Base-by-base conservation (phyloP, 2,797 vertebrate genomes). In the Enteromius afrohamiltoni region DNA sequence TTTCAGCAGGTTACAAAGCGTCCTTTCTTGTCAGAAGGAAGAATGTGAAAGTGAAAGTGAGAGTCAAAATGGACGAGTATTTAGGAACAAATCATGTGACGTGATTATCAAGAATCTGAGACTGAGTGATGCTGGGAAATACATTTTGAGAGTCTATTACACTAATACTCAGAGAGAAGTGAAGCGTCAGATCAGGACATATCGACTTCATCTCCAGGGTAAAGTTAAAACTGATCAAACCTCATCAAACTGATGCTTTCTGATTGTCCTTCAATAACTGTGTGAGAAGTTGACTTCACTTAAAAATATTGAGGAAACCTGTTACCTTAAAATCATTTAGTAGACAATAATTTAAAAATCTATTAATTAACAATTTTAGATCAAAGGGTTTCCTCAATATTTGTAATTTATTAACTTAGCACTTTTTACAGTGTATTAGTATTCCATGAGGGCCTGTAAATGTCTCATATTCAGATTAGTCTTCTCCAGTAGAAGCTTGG, bases 41-140 rank as follows among this genome's bases (percentile, higher is more conserved):
- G 19, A 34, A n/a, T 53, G 71, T 73, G 2, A 23, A 13, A 51
- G 45, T 70, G 4, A n/a, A 1, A 67, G 31, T 40, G 5, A n/a
- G 14, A 70, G 42, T 71, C 1, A 69, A 45, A 29, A 71, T 16
- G 26, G 2, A 2, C 0, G 47, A 51, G 10, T 51, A 0, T 74
- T 53, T 74, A 74, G 21, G 21, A 11, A 21, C 10, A 26, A 26
- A n/a, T 26, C n/a, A 19, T 74, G 71, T 74, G 29, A 14, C 26
- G 0, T 53, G 9, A 6, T 74, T 29, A 31, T 74, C 26, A 53
- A 34, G 47, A 9, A 74, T 74, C 26, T 74, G 29, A 74, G 16
- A 42, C n/a, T 74, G 26, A 74, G 26, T 31, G 71, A 74, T 0
- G 71, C 71, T 53, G 71, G 71, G 6, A 74, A 51, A 53, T 74